Evolutionary conservation across 1,140 invertebrate genomes (phyloP), one percentile per base, ranked within the genome.

Genomic region (Hormaphis cornu): DNA sequence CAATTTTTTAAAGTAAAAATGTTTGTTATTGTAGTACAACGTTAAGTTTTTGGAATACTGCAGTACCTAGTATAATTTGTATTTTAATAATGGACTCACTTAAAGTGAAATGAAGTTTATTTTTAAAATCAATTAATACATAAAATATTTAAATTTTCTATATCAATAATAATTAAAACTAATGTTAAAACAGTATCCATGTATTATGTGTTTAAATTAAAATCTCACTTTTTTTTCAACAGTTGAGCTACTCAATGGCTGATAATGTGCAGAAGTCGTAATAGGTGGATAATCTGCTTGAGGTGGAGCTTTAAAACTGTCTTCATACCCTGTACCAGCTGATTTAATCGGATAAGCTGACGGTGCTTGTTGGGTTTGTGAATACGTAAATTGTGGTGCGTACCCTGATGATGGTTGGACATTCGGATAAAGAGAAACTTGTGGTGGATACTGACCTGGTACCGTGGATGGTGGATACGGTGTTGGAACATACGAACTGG

Each of bases 371-470:
- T 66, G 61, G 22, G 1, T 20, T 5, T 16, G 24, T 14, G 71
- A 69, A 12, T 70, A 63, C 7, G 46, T 35, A 35, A 71, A 44
- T 53, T 46, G 30, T 12, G 74, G 53, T 14, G 71, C 35, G 54
- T 56, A 72, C 24, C 35, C 35, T 72, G 70, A 40, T 52, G 70
- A 44, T 53, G 54, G 59, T 52, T 66, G 22, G 2, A 54, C 22
- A 52, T 66, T 37, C 42, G 66, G 48, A 63, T 70, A 70, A 14
- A 33, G 30, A 1, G 63, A 42, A 22, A 46, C 20, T 69, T 71
- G 40, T 71, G 66, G n/a, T n/a, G n/a, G 53, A 50, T 72, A 71
- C 22, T 71, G 56, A 18, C 70, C 70, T 58, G 72, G 63, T n/a
- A 61, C 30, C 16, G 70, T 40, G 18, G 72, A 52, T 14, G 70